phyloP scores from a whole-genome alignment of 2,113 vertebrate species.

The Onychostoma macrolepis region DNA sequence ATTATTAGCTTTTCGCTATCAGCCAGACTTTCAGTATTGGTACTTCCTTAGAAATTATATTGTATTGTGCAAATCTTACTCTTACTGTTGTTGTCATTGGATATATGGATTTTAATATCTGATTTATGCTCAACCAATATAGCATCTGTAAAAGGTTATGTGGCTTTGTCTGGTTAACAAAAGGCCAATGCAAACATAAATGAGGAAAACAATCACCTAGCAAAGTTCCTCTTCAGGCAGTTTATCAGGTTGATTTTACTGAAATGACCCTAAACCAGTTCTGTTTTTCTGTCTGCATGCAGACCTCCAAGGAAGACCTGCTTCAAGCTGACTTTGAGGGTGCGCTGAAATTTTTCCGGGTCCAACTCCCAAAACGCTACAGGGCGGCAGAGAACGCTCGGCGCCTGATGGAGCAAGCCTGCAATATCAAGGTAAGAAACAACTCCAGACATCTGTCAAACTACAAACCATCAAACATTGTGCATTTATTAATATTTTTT shows the following conservation, averaged over 20 bases:
- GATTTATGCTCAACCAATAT: neutral
- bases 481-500: neutral
- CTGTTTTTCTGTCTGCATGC: slow-evolving; percentile 45
- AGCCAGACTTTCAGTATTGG: neutral
- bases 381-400: slow-evolving; percentile 96
- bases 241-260: slow-evolving; percentile 53
- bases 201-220: neutral
- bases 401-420: slow-evolving; percentile 96
- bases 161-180: neutral
- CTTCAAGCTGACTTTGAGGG: slow-evolving; percentile 98
- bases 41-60: neutral
- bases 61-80: neutral
- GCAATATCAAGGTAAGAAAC: slow-evolving; percentile 93
- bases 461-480: neutral
- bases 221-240: neutral
- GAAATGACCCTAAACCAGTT: slow-evolving; percentile 19
- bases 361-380: slow-evolving; percentile 97
- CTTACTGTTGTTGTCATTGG: neutral
- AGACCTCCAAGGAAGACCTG: slow-evolving; percentile 99
- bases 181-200: neutral
- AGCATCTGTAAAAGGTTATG: neutral
- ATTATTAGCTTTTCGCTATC: neutral
- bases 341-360: slow-evolving; percentile 97
- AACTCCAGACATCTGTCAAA: neutral
- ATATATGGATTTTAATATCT: neutral